phyloP scores from a whole-genome alignment of 1,140 invertebrate genomes.

The Papilio xuthus region DNA sequence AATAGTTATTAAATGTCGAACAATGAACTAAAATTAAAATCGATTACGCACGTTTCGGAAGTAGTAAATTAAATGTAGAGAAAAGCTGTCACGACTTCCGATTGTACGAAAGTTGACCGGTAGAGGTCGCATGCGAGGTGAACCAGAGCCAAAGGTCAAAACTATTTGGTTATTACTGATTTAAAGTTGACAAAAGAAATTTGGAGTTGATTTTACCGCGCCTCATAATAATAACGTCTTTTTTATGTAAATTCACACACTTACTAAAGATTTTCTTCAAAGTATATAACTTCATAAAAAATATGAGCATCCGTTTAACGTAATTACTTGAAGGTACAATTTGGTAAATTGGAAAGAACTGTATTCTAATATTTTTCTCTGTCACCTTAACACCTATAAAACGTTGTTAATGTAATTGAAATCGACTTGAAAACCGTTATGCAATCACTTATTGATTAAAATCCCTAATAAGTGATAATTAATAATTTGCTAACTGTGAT shows the following conservation, averaged over 20 bases:
- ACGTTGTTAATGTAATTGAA: constrained; percentile 8
- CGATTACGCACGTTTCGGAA: constrained; percentile 3
- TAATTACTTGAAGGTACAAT: not conserved
- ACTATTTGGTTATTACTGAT: not conserved
- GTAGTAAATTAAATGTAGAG: not conserved
- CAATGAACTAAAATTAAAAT: constrained; percentile 24
- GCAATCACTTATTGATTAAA: not conserved
- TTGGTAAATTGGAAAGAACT: not conserved
- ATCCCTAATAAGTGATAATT: not conserved
- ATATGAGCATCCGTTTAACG: not conserved
- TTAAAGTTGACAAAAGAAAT: not conserved
- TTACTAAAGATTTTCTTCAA: no score
- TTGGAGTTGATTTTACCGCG: not conserved
- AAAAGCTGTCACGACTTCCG: constrained; percentile 31
- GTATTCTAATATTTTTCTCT: not conserved
- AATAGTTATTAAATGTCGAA: not conserved
- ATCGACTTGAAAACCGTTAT: constrained; percentile 12
- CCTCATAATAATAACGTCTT: not conserved
- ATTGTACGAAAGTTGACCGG: constrained; percentile 22
- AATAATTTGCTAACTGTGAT: not conserved
- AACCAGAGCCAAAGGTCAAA: not conserved
- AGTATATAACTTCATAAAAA: not conserved
- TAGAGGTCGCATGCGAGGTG: constrained; percentile 1
- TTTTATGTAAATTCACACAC: no score
- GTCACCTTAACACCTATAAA: not conserved